Evolutionary conservation across 2,888 invertebrate species (phyloP), one percentile per base, ranked within the genome.

Genomic region (Autographa gamma): DNA sequence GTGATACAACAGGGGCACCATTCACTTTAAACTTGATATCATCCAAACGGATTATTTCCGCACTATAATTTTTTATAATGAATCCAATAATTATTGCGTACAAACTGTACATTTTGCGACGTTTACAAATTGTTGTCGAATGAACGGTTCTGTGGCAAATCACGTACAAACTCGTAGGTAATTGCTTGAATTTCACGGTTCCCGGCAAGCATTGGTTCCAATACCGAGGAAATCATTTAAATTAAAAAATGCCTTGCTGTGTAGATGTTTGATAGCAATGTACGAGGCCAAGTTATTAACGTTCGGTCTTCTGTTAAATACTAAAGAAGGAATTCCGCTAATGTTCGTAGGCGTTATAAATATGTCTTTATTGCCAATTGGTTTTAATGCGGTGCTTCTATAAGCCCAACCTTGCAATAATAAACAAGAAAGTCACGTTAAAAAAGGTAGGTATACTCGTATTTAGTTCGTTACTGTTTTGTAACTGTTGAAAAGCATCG

Each of bases 201-300:
- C 19, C 61, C 34, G 66, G 66, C 63, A 43, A 72, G 60, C 61
- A 71, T 74, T 75, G 52, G 74, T 70, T 80, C 64, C 79, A 66
- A 66, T 80, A 54, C 38, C 32, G 69, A 74, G 48, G 69, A 64
- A 74, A 70, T 78, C 70, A 61, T 71, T 71, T 61, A 71, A 82
- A 83, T 84, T 84, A 79, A 77, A 83, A 84, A 78, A 80, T 82
- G 52, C 69, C 66, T 64, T 18, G 38, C 48, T 66, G 38, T 67
- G 59, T 54, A 58, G 14, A 43, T 31, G 60, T 25, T 59, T 31
- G 68, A 41, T 60, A 34, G 65, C 43, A 52, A 25, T 54, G 60
- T 18, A 58, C 69, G 43, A 74, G 71, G 60, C 43, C 6, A 1
- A 38, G 14, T 18, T 63, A 66, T 56, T 31, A 52, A 25, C 25